Evolutionary conservation across 2,888 invertebrate genomes (phyloP).

Genomic region (Zaprionus lineosus): DNA sequence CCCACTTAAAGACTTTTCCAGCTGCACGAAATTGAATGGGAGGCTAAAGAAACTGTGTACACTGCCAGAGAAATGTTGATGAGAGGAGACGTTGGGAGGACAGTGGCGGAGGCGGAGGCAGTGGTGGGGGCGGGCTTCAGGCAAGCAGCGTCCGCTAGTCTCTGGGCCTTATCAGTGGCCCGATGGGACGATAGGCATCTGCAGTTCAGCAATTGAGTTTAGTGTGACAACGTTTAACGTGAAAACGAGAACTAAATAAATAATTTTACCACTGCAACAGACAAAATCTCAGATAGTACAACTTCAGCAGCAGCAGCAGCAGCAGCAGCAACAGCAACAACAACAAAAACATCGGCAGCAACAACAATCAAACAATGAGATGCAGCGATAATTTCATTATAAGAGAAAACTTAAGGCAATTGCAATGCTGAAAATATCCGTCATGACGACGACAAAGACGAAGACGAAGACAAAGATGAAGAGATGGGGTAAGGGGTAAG

Average conservation of each 20-base stretch:
- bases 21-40: constrained; percentile 43
- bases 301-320: constrained; percentile 12
- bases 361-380: constrained; percentile 65
- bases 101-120: not conserved
- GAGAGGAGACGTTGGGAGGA: not conserved
- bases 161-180: constrained; percentile 59
- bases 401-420: constrained; percentile 72
- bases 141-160: too few relatives aligned
- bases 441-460: constrained; percentile 35
- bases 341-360: constrained; percentile 9
- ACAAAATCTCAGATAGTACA: constrained; percentile 50
- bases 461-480: too few relatives aligned
- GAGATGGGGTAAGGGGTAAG: too few relatives aligned
- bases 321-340: constrained; percentile 8
- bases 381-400: constrained; percentile 75
- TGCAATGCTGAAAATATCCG: constrained; percentile 52
- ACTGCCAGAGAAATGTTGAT: not conserved
- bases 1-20: constrained; percentile 62
- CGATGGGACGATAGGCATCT: constrained; percentile 50
- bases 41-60: not conserved
- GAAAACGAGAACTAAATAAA: constrained; percentile 76
- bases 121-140: constrained; percentile 25
- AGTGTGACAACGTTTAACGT: constrained; percentile 77
- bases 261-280: constrained; percentile 62
- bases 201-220: constrained; percentile 64